Percentiles rank a stretch among this genome's conserved stretches.
Evolutionary conservation across 64 coral and sea anemone genomes (phyloP).

Genomic region (Porites australiensis): DNA sequence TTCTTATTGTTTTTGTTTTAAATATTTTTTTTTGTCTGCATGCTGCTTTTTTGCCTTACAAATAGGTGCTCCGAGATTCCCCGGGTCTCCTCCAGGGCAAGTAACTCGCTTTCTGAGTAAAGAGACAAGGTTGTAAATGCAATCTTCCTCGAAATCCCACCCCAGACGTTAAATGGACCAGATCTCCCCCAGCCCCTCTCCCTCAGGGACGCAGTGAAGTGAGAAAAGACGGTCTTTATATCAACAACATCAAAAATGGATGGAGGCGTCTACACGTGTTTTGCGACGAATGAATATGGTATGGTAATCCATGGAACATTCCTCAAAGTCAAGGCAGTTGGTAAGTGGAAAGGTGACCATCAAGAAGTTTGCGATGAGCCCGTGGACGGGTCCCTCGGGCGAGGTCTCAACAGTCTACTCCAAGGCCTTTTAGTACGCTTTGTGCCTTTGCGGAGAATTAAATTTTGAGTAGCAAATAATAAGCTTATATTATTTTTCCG

Average conservation of each 20-base stretch:
- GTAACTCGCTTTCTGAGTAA: neutral
- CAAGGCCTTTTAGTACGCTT: no score
- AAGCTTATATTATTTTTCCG: no score
- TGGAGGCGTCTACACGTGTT: conserved; percentile 51
- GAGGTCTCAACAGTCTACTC: no score
- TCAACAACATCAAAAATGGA: neutral
- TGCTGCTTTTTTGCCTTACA: no score
- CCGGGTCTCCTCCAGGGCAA: neutral
- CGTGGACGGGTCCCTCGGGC: no score
- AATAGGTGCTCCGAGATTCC: conserved; percentile 54
- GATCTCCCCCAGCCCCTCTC: conserved; percentile 46
- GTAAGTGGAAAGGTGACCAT: neutral
- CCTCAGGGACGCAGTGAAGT: conserved; percentile 29
- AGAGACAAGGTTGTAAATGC: conserved; percentile 44
- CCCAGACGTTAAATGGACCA: conserved; percentile 33
- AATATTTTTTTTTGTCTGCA: no score
- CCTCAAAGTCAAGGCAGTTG: conserved; percentile 13
- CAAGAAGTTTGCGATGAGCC: no score
- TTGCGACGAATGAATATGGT: conserved; percentile 54
- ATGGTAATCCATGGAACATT: conserved; percentile 41
- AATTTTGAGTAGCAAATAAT: no score
- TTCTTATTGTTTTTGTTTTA: no score
- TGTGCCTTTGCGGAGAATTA: no score
- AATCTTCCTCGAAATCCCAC: conserved; percentile 36
- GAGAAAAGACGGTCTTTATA: conserved; percentile 1